Percentiles rank a stretch among this genome's conserved stretches.
Evolutionary conservation across 2,888 invertebrate species (phyloP).

Genomic region (Andrena fulva): DNA sequence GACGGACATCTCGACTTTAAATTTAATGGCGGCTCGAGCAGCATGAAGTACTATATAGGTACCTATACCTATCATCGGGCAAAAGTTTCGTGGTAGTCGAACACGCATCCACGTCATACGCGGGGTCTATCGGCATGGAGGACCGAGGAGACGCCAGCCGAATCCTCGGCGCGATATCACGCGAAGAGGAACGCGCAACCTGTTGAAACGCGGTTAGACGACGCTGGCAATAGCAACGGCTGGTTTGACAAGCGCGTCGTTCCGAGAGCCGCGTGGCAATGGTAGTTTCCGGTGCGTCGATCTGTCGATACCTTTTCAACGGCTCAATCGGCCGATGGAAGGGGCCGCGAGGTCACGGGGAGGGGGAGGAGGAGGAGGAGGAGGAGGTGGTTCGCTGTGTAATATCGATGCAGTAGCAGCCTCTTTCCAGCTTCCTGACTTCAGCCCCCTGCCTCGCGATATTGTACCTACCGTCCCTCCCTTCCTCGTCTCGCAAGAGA

Average conservation of each 20-base stretch:
- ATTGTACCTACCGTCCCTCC: conserved; percentile 38
- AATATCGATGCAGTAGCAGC: conserved; percentile 64
- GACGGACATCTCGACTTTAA: no score
- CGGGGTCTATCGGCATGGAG: neutral
- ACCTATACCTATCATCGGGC: no score
- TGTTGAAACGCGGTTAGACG: conserved; percentile 76
- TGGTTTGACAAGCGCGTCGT: conserved; percentile 63
- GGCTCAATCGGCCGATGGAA: conserved; percentile 57
- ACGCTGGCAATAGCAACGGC: conserved; percentile 66
- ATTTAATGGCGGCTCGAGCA: neutral
- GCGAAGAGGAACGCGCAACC: conserved; percentile 79
- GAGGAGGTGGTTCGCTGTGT: conserved; percentile 22
- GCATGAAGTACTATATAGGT: no score
- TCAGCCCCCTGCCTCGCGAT: conserved; percentile 42
- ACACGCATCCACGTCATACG: neutral
- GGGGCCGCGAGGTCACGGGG: conserved; percentile 22
- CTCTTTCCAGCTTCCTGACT: conserved; percentile 62
- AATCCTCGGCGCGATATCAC: conserved; percentile 68
- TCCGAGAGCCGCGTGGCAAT: conserved; percentile 61
- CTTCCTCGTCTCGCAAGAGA: conserved; percentile 43
- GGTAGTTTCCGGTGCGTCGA: conserved; percentile 76
- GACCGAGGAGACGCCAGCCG: neutral
- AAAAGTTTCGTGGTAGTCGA: neutral
- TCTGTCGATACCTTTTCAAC: conserved; percentile 76
- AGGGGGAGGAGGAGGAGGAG: no score